Evolutionary conservation across 2,888 invertebrate species (phyloP).

Genomic region (Bombylius discolor): DNA sequence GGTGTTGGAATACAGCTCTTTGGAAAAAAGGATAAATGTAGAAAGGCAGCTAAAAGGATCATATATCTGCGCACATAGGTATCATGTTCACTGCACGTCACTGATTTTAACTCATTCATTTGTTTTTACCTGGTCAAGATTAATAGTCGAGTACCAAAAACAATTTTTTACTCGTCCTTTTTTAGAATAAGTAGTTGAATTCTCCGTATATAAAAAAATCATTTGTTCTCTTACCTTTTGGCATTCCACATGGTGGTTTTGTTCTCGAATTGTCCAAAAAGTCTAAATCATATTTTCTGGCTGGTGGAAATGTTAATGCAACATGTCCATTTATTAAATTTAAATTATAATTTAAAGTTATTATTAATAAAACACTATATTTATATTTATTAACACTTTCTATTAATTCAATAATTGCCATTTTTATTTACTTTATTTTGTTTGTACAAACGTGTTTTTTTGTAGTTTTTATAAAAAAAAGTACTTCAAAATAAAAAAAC

Average conservation of each 20-base stretch:
- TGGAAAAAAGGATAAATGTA: no score
- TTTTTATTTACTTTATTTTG: not conserved
- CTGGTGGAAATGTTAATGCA: conserved; percentile 78
- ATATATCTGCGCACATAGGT: no score
- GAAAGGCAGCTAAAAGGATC: no score
- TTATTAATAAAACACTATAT: not conserved
- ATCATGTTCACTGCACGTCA: no score
- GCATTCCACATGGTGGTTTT: conserved; percentile 88
- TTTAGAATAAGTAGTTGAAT: not conserved
- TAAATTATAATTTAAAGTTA: not conserved
- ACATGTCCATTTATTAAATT: conserved; percentile 47
- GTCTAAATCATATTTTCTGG: conserved; percentile 77
- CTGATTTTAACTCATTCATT: no score
- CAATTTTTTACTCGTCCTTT: not conserved
- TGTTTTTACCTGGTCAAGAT: no score
- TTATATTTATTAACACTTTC: not conserved
- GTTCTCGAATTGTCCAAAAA: conserved; percentile 85
- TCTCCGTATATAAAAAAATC: no score
- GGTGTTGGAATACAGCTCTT: no score
- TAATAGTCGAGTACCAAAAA: not conserved
- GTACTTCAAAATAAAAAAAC: no score
- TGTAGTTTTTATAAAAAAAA: no score
- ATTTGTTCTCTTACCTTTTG: conserved; percentile 57
- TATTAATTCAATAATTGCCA: not conserved
- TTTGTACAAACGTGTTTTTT: no score